These are phyloP conservation scores for Thinocorus orbignyianus DNA, from an alignment of 2,113 vertebrate species.

Conservation along the genomic window DNA sequence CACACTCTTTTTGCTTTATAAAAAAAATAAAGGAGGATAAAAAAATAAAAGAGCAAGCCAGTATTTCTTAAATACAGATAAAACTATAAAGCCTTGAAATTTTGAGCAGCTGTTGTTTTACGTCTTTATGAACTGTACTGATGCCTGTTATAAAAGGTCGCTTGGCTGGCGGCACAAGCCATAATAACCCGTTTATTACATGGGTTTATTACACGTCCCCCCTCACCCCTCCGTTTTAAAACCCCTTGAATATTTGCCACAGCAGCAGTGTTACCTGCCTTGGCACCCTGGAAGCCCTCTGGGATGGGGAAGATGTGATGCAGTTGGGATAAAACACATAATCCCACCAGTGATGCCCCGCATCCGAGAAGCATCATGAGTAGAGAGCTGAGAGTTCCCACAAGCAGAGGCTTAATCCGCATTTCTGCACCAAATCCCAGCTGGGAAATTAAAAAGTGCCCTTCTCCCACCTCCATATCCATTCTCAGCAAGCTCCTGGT, in stretches of 20 bases:
- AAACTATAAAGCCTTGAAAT: conserved; percentile 47
- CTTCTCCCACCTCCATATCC: neutral
- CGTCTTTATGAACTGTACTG: conserved; percentile 43
- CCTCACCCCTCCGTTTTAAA: neutral
- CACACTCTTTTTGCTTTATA: neutral
- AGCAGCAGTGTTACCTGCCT: neutral
- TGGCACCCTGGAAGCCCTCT: neutral
- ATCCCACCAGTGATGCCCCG: neutral
- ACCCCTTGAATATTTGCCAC: neutral
- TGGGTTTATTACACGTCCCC: neutral
- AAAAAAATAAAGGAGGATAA: neutral
- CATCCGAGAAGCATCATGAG: rapidly evolving
- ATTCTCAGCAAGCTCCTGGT: neutral
- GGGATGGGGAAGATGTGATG: rapidly evolving
- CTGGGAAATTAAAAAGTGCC: neutral
- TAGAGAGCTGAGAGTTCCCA: neutral
- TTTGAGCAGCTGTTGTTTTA: conserved; percentile 57
- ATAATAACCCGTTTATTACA: neutral
- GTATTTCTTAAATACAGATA: conserved; percentile 50
- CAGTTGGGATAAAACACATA: neutral
- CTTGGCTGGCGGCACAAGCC: neutral
- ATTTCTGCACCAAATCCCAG: neutral
- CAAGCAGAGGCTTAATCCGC: neutral
- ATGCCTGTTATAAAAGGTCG: conserved; percentile 37
- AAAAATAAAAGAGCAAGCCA: neutral